Conservation (phyloP, 2,888 invertebrate genomes). For the Microctonus brassicae region DNA sequence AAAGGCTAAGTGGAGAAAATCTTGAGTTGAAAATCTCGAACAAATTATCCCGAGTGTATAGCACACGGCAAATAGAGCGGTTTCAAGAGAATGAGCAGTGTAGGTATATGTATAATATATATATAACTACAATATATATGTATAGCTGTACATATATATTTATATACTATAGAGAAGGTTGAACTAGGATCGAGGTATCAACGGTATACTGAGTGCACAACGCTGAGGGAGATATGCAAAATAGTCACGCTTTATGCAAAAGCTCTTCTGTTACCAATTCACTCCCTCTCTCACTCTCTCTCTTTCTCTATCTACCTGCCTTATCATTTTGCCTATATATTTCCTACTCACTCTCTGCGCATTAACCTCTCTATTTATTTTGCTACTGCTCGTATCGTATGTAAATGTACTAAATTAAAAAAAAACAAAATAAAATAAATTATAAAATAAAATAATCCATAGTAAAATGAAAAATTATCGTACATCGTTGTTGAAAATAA, state of each 20-base stretch:
- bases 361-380: conserved; percentile 38
- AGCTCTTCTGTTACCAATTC: conserved; percentile 59
- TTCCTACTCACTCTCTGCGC: conserved; percentile 30
- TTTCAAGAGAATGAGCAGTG: conserved; percentile 25
- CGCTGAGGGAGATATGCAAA: conserved; percentile 57
- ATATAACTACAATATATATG: no score
- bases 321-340: conserved; percentile 42
- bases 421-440: conserved; percentile 6
- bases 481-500: conserved; percentile 1
- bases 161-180: conserved; percentile 1
- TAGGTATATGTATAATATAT: background rate
- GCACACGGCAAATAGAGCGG: conserved; percentile 30
- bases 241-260: conserved; percentile 58
- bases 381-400: conserved; percentile 41
- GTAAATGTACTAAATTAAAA: conserved; percentile 36
- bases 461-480: background rate
- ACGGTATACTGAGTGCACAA: conserved; percentile 32
- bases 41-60: conserved; percentile 12
- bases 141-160: background rate
- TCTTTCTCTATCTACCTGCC: conserved; percentile 26
- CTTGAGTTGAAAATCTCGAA: background rate
- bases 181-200: conserved; percentile 27
- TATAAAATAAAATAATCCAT: no score
- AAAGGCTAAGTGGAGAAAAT: conserved; percentile 3
- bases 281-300: conserved; percentile 55